A percentile compares a stretch with the other conserved stretches of the same genome.
phyloP scores from a whole-genome alignment of 2,888 invertebrate species.

The Leptinotarsa juncta region DNA sequence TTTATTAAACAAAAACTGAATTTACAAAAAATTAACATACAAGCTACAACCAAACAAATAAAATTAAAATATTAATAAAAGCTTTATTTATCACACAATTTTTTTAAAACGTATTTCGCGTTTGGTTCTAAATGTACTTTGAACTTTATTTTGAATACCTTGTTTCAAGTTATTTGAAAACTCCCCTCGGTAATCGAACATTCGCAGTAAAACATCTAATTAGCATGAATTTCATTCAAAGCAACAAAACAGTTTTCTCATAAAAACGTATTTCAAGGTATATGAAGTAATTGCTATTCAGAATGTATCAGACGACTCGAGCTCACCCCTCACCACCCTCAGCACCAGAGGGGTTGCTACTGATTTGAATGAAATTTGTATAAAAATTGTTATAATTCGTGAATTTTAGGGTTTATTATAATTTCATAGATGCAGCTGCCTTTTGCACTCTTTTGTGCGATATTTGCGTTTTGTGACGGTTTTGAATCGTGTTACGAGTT shows the following conservation, averaged over 20 bases:
- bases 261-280: neutral
- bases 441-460: constrained; percentile 25
- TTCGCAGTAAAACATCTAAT: neutral
- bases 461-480: constrained; percentile 29
- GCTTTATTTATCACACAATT: too few relatives aligned
- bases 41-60: too few relatives aligned
- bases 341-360: constrained; percentile 41
- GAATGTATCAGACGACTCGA: neutral
- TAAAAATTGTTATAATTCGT: constrained; percentile 54
- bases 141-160: neutral
- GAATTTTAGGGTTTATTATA: constrained; percentile 51
- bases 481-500: constrained; percentile 11
- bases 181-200: neutral
- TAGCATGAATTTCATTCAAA: neutral
- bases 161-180: neutral
- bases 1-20: too few relatives aligned
- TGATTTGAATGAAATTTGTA: constrained; percentile 61
- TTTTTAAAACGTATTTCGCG: too few relatives aligned
- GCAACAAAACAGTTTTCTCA: constrained; percentile 9
- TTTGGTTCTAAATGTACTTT: too few relatives aligned
- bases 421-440: constrained; percentile 46
- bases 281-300: constrained; percentile 11
- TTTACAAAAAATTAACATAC: too few relatives aligned
- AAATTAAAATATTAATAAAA: too few relatives aligned
- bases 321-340: constrained; percentile 16